phyloP scores from a whole-genome alignment of 2,113 vertebrate species.

The Eclectus roratus region DNA sequence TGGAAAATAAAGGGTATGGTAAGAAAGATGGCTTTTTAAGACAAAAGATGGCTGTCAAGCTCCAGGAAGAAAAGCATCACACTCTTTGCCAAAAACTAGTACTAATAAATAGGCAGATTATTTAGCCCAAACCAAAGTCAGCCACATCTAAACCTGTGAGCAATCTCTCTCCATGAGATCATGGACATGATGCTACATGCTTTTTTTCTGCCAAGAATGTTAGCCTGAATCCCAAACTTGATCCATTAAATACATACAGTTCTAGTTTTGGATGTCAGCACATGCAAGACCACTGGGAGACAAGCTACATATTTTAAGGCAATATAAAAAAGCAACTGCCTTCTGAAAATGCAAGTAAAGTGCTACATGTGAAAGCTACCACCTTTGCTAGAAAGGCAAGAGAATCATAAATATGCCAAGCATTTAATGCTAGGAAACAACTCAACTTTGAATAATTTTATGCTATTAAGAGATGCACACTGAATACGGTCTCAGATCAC shows the following conservation, averaged over 20 bases:
- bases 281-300: neutral
- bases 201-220: neutral
- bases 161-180: neutral
- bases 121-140: neutral
- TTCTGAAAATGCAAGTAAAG: neutral
- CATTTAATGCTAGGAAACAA: conserved; percentile 59
- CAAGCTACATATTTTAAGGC: neutral
- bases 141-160: neutral
- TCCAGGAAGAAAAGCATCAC: neutral
- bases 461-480: conserved; percentile 55
- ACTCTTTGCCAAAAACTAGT: neutral
- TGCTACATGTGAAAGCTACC: neutral
- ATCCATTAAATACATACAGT: neutral
- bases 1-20: neutral
- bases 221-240: neutral
- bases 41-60: neutral
- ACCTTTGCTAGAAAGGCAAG: conserved; percentile 44
- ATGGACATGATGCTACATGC: neutral
- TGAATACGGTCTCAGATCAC: conserved; percentile 62
- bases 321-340: neutral
- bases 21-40: neutral
- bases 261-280: neutral
- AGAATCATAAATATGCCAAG: conserved; percentile 59
- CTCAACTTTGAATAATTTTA: conserved; percentile 64
- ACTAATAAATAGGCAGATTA: neutral